Conservation (phyloP, 2,888 invertebrate species). For the Thymelicus sylvestris region DNA sequence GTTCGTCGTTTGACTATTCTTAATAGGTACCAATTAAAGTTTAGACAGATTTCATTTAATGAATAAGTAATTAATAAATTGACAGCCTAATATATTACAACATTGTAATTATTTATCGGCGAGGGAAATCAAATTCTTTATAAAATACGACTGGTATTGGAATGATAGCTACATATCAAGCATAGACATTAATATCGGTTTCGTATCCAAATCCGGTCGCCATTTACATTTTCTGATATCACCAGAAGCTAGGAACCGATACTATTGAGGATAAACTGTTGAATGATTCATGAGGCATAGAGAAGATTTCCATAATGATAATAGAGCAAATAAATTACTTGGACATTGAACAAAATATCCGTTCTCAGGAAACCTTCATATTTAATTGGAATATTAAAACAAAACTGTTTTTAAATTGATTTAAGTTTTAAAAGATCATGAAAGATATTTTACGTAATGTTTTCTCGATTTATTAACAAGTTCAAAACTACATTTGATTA, state of each 20-base stretch:
- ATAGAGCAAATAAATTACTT: slow-evolving; percentile 32
- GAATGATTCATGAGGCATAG: slow-evolving; percentile 70
- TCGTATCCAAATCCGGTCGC: slow-evolving; percentile 64
- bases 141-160: slow-evolving; percentile 42
- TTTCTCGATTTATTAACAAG: not conserved
- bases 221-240: slow-evolving; percentile 75
- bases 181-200: slow-evolving; percentile 66
- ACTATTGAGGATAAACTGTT: slow-evolving; percentile 67
- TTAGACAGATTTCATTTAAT: slow-evolving; percentile 33
- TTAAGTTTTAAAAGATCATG: not conserved
- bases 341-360: slow-evolving; percentile 4
- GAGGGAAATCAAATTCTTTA: slow-evolving; percentile 41
- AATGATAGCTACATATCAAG: slow-evolving; percentile 64
- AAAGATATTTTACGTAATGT: not conserved
- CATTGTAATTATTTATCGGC: slow-evolving; percentile 45
- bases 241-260: slow-evolving; percentile 73
- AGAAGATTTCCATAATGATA: slow-evolving; percentile 46
- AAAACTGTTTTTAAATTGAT: slow-evolving; percentile 2
- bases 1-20: not conserved
- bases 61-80: slow-evolving; percentile 43
- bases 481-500: not conserved
- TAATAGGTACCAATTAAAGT: slow-evolving; percentile 26
- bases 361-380: slow-evolving; percentile 7
- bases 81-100: slow-evolving; percentile 44
- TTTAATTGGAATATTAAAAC: not conserved